phyloP scores from a whole-genome alignment of 2,797 vertebrate genomes.

The Ciconia nigra region DNA sequence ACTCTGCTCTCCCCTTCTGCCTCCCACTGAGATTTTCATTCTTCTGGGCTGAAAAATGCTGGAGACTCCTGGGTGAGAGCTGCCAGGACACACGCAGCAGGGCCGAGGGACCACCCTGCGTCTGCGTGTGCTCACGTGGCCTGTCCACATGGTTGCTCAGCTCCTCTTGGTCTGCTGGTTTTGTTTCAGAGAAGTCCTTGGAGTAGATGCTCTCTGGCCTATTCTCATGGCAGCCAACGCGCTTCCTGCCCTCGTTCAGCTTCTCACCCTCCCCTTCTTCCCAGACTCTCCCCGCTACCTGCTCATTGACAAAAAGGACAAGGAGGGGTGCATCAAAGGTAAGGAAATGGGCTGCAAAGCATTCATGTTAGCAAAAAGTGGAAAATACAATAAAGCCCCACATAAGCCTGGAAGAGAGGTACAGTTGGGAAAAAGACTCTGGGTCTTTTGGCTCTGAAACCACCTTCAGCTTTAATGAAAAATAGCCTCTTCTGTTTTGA shows the following conservation, averaged over 20 bases:
- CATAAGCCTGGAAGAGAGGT: neutral
- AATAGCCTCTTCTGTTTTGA: neutral
- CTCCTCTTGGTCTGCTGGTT: neutral
- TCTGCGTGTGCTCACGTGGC: fast-evolving
- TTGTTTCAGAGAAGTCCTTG: slow-evolving; percentile 80
- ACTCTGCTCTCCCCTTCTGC: neutral
- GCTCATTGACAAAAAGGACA: slow-evolving; percentile 82
- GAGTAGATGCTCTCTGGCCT: slow-evolving; percentile 79
- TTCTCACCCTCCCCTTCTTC: slow-evolving; percentile 79
- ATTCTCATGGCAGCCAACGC: slow-evolving; percentile 71
- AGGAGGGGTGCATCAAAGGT: slow-evolving; percentile 80
- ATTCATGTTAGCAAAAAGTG: neutral
- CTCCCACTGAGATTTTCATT: neutral
- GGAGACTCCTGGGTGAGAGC: neutral
- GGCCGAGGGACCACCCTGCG: neutral
- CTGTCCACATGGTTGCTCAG: neutral
- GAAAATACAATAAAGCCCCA: neutral
- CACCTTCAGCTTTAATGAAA: neutral
- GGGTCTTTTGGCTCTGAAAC: neutral
- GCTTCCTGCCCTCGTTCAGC: slow-evolving; percentile 73
- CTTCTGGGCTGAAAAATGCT: neutral
- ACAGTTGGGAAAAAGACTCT: neutral
- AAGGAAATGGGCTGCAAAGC: neutral
- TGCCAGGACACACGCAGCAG: fast-evolving
- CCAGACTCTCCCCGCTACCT: slow-evolving; percentile 86